Evolutionary conservation across 2,888 invertebrate genomes (phyloP).

Genomic region (Drosophila anomalipes): DNA sequence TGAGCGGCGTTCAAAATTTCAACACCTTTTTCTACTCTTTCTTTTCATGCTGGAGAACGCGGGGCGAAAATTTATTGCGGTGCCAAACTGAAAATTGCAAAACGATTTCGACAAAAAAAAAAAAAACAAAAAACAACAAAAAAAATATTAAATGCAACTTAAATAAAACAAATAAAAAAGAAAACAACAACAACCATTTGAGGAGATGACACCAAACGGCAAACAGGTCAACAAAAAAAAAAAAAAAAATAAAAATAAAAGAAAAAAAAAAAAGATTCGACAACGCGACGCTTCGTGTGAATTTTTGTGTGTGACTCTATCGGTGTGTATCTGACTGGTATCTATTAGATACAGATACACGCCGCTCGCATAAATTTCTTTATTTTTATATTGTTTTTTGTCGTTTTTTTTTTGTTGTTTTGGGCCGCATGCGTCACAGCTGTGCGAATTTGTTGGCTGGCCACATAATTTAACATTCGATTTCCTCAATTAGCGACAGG

Average conservation of each 20-base stretch:
- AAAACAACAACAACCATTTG: constrained; percentile 12
- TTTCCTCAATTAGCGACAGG: constrained; percentile 79
- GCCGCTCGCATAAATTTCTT: constrained; percentile 48
- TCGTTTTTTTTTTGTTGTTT: constrained; percentile 11
- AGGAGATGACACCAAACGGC: constrained; percentile 59
- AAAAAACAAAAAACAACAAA: constrained; percentile 3
- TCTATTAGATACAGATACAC: constrained; percentile 58
- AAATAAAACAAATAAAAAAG: constrained; percentile 37
- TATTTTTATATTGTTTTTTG: constrained; percentile 7
- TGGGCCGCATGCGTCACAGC: constrained; percentile 62
- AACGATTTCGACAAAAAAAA: constrained; percentile 47
- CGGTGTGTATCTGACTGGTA: constrained; percentile 44
- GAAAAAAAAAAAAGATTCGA: not conserved
- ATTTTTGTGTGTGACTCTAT: constrained; percentile 37
- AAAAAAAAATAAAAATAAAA: not conserved
- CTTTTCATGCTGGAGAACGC: not conserved
- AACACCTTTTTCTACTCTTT: constrained; percentile 22
- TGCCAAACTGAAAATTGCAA: constrained; percentile 65
- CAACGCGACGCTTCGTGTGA: constrained; percentile 56
- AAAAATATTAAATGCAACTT: constrained; percentile 30
- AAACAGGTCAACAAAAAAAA: constrained; percentile 40
- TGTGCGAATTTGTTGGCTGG: constrained; percentile 30
- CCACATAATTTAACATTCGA: constrained; percentile 80
- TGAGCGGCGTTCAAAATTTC: constrained; percentile 62
- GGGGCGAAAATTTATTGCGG: constrained; percentile 59